These are phyloP conservation scores for Hypomecis punctinalis DNA, from an alignment of 2,888 invertebrate genomes.

Conservation along the genomic window DNA sequence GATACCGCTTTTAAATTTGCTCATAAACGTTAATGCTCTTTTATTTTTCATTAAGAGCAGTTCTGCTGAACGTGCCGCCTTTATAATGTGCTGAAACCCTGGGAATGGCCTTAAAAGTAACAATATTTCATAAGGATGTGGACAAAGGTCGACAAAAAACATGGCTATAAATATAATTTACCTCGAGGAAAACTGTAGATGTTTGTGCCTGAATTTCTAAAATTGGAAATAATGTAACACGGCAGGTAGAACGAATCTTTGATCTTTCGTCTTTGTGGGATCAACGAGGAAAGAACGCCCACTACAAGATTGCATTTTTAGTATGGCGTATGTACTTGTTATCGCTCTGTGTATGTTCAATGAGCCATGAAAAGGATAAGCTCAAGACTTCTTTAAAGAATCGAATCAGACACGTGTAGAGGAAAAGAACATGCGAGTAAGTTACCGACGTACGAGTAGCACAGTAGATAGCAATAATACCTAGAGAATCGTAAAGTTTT, in stretches of 20 bases:
- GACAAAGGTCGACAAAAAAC: background rate
- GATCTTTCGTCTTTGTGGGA: background rate
- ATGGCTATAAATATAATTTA: background rate
- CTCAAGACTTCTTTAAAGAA: too few species aligned
- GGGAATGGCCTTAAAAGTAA: conserved; percentile 5
- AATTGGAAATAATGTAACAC: background rate
- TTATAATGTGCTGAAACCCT: background rate
- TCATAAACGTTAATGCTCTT: conserved; percentile 1
- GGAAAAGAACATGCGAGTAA: too few species aligned
- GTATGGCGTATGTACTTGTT: too few species aligned
- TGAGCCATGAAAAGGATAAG: too few species aligned
- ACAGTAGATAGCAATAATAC: too few species aligned
- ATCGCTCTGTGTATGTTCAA: too few species aligned
- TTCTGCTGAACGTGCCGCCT: conserved; percentile 1
- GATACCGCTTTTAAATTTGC: conserved; percentile 1
- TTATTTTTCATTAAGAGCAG: conserved; percentile 9
- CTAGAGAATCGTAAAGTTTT: too few species aligned
- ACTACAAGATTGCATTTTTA: background rate
- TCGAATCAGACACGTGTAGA: too few species aligned
- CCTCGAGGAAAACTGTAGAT: conserved; percentile 3
- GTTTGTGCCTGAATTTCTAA: background rate
- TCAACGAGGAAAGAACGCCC: background rate
- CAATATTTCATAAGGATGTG: conserved; percentile 4
- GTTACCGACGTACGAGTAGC: too few species aligned
- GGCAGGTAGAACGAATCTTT: background rate